Evolutionary conservation across 2,797 vertebrate species (phyloP), one percentile per base, ranked within the genome.

Genomic region (Dallia pectoralis): DNA sequence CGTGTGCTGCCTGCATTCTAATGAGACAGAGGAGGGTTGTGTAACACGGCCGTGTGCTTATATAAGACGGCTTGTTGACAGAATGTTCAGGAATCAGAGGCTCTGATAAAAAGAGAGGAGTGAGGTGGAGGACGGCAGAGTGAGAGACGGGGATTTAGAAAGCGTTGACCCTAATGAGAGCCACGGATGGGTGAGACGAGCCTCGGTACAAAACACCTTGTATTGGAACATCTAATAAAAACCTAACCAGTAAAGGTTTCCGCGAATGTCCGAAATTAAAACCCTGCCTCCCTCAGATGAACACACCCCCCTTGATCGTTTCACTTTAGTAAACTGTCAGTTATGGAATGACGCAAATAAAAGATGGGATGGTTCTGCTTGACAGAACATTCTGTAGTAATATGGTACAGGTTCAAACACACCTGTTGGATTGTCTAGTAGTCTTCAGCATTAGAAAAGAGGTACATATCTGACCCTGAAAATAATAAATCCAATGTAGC

Each of bases 1-100:
- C 79, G 85, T 82, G 89, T 86, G 74, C 85, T 76, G 86, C 72
- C 85, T 88, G 85, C 86, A 89, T 90, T 81, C 85, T 87, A 91
- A 91, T 90, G 84, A 75, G 68, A 61, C 67, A 22, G 59, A 61
- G 51, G 56, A 9, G 59, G 82, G 53, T 91, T 92, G 86, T 87
- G 87, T 90, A 90, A 91, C 88, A 64, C 33, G 27, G 74, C 27
- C 80, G 51, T 56, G 11, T 22, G 51, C n/a, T 92, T 92, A 90
- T 85, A 87, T 91, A 92, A 92, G 71, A 65, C 27, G 62, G 62
- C 18, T 77, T 77, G 71, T 70, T 69, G 67, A 49, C 86, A 83
- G 82, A 89, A 71, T 77, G 73, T 86, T 80, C 82, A 56, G 76
- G 84, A 82, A 72, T 12, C 4, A 6, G 74, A 81, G 76, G 78